A percentile compares a stretch with the other conserved stretches of the same genome.
Conservation (phyloP, 1,140 invertebrate species). For the Atta texana region DNA sequence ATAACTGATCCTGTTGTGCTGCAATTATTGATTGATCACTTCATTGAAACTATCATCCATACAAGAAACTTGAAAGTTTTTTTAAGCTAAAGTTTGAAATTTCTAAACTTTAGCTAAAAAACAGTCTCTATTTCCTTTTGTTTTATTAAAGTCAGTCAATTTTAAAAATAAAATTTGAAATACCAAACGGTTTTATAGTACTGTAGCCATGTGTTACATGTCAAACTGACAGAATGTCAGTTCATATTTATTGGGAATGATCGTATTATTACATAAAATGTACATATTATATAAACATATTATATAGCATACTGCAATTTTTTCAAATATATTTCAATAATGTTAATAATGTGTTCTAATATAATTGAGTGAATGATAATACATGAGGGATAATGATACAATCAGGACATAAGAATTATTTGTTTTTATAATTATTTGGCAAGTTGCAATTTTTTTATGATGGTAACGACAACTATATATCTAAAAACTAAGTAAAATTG, state of each 20-base stretch:
- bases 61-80: background rate
- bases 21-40: constrained; percentile 3
- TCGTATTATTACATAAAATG: too few relatives aligned
- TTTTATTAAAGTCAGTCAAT: background rate
- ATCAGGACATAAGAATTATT: too few relatives aligned
- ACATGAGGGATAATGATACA: too few relatives aligned
- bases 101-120: background rate
- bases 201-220: background rate
- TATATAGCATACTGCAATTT: background rate
- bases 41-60: background rate
- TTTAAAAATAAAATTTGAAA: background rate
- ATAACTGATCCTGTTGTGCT: background rate
- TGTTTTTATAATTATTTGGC: too few relatives aligned
- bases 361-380: too few relatives aligned
- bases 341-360: too few relatives aligned
- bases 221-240: background rate
- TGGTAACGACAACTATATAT: too few relatives aligned
- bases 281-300: too few relatives aligned
- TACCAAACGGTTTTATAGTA: background rate
- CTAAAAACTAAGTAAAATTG: too few relatives aligned
- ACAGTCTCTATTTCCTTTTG: background rate
- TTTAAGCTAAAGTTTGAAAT: background rate
- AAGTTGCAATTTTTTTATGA: too few relatives aligned
- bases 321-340: background rate
- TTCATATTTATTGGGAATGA: background rate